Conservation (phyloP, 2,888 invertebrate species). For the Eupithecia dodoneata region DNA sequence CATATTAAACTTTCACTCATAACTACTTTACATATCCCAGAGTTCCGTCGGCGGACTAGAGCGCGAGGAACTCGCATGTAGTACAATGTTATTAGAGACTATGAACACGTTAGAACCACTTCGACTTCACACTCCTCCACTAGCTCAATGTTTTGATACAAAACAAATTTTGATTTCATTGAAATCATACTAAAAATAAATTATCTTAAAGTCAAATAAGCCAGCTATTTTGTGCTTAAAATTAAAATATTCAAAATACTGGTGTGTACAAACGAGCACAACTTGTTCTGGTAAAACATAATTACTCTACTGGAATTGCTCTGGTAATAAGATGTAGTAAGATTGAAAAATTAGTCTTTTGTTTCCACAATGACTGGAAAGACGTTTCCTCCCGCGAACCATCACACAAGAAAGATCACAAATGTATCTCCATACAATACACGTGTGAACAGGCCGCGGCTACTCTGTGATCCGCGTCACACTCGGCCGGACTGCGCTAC, state of each 20-base stretch:
- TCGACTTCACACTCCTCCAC: background rate
- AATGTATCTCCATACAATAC: background rate
- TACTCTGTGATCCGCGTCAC: background rate
- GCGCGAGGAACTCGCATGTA: background rate
- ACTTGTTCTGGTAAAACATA: background rate
- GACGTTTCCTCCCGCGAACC: background rate
- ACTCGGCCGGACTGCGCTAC: background rate
- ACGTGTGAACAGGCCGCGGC: background rate
- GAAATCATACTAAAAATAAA: slow-evolving; percentile 57
- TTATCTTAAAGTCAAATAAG: background rate
- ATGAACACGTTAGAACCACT: background rate
- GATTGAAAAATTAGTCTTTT: background rate
- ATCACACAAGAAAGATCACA: background rate
- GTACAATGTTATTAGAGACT: background rate
- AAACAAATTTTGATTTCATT: slow-evolving; percentile 73
- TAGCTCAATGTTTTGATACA: slow-evolving; percentile 70
- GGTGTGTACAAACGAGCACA: background rate
- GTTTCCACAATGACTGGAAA: background rate
- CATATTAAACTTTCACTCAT: background rate
- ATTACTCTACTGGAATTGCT: background rate
- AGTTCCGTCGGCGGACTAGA: background rate
- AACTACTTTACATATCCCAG: background rate
- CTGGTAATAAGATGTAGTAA: background rate
- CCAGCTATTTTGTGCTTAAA: background rate
- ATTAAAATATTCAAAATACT: background rate